A percentile compares a stretch with the other conserved stretches of the same genome.
These are phyloP conservation scores for Macropus fuliginosus DNA, from an alignment of 2,797 vertebrate species.

Conservation along the genomic window DNA sequence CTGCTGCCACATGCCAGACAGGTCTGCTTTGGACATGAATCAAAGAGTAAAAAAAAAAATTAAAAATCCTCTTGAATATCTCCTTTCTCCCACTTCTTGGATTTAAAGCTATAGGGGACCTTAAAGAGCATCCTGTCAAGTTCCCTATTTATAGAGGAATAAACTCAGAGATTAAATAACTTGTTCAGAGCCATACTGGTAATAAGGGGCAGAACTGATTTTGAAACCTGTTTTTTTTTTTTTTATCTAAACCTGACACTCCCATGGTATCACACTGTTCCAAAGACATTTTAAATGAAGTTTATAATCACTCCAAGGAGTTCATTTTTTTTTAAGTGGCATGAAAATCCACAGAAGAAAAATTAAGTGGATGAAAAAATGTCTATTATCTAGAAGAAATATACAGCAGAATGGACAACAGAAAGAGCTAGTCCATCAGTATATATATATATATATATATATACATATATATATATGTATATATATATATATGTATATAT, in stretches of 20 bases:
- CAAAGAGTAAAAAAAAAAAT: neutral
- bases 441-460: no score
- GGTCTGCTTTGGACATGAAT: slow-evolving; percentile 11
- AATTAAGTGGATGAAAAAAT: neutral
- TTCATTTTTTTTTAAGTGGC: neutral
- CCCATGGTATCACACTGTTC: no score
- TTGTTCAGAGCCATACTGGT: neutral
- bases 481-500: no score
- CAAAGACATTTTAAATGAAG: neutral
- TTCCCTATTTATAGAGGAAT: neutral
- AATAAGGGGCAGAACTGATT: neutral
- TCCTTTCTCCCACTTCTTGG: neutral
- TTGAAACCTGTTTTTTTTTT: neutral
- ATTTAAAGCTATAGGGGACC: neutral
- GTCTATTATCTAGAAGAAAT: neutral
- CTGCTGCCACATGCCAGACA: neutral
- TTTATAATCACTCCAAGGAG: neutral
- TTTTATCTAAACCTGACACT: no score
- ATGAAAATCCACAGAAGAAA: neutral
- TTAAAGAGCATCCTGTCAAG: neutral
- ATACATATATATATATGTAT: no score
- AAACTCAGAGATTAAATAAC: neutral
- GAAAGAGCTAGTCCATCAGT: neutral
- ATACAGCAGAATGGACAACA: neutral
- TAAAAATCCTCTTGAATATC: neutral